These are phyloP conservation scores for Amphimedon queenslandica DNA, from an alignment of 37 sponge, comb jelly and placozoan species.

Conservation along the genomic window DNA sequence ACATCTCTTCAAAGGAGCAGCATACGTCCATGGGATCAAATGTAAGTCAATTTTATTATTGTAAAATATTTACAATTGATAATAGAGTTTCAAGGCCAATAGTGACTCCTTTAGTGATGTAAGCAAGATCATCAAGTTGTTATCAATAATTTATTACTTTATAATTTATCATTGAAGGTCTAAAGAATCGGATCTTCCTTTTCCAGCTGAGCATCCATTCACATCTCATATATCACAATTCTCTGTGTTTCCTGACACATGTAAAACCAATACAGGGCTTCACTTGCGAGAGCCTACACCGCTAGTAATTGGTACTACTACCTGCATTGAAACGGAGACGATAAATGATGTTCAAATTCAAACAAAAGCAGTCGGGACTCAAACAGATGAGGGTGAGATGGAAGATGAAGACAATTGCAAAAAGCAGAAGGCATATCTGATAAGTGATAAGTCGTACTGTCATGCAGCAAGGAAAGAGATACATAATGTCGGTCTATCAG, in stretches of 20 bases:
- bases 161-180: slow-evolving; percentile 22
- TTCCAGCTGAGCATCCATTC: slow-evolving; percentile 82
- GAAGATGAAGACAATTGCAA: neutral
- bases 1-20: slow-evolving; percentile 53
- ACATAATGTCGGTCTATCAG: neutral
- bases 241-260: slow-evolving; percentile 70
- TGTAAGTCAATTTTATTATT: slow-evolving; percentile 33
- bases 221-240: slow-evolving; percentile 72
- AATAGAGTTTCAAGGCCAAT: slow-evolving; percentile 46
- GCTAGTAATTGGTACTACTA: neutral
- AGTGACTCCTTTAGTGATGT: slow-evolving; percentile 31
- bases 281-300: neutral
- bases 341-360: neutral
- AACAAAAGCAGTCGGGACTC: neutral
- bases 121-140: slow-evolving; percentile 6
- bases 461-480: neutral
- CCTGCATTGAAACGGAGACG: too few species aligned
- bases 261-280: neutral
- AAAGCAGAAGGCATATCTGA: neutral
- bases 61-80: neutral
- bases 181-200: slow-evolving; percentile 47
- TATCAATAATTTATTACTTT: neutral
- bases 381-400: neutral
- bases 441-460: neutral
- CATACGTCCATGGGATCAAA: slow-evolving; percentile 56